These are phyloP conservation scores for Bradypodion pumilum DNA, from an alignment of 2,797 vertebrate species.

Conservation along the genomic window DNA sequence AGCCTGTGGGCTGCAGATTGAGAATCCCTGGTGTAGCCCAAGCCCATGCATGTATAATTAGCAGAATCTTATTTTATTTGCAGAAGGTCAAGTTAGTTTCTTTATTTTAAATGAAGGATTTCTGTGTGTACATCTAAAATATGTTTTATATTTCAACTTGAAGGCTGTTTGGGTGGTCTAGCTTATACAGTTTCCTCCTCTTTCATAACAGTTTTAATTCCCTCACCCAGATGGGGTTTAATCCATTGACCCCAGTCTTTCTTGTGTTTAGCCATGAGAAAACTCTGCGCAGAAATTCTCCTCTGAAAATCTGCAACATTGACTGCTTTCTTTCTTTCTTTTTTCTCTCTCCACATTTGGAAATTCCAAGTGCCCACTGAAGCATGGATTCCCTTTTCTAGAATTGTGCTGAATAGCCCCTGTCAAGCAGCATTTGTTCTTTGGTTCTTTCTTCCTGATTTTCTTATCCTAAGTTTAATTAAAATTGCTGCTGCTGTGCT, in stretches of 20 bases:
- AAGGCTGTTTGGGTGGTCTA: not conserved
- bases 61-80: not conserved
- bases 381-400: not conserved
- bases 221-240: not conserved
- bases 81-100: not conserved
- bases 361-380: not conserved
- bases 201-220: not conserved
- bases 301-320: not conserved
- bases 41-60: too few relatives aligned
- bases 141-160: not conserved
- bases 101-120: not conserved
- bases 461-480: not conserved
- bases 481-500: not conserved
- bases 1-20: too few relatives aligned
- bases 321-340: not conserved
- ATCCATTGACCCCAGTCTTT: not conserved
- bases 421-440: not conserved
- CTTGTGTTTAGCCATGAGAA: not conserved
- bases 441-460: not conserved
- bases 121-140: not conserved
- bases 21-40: too few relatives aligned
- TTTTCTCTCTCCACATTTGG: not conserved
- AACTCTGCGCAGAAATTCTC: fast-evolving
- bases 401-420: fast-evolving
- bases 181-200: not conserved